A percentile compares a stretch with the other conserved stretches of the same genome.
phyloP scores from a whole-genome alignment of 2,113 vertebrate genomes.

The Holacanthus passer region DNA sequence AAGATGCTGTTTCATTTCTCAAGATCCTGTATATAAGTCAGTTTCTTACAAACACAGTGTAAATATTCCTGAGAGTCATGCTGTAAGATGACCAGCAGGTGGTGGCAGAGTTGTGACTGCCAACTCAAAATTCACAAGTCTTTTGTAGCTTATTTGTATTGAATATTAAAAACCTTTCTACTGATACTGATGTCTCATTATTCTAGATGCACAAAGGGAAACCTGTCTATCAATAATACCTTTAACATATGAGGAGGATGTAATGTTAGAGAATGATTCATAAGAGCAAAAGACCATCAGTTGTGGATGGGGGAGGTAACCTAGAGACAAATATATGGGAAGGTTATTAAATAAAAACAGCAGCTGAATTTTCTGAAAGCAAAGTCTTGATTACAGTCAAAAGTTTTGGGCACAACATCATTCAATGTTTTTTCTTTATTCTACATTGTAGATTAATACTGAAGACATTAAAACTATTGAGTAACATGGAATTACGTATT shows the following conservation, averaged over 20 bases:
- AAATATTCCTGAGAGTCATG: constrained; percentile 46
- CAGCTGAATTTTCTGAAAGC: no score
- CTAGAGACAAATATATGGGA: background rate
- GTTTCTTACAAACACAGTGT: constrained; percentile 42
- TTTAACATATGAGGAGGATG: background rate
- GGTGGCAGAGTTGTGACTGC: constrained; percentile 55
- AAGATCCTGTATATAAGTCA: constrained; percentile 40
- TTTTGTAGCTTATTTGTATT: constrained; percentile 71
- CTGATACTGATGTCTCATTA: background rate
- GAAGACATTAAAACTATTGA: no score
- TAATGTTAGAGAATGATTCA: background rate
- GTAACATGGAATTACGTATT: no score
- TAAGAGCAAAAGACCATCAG: background rate
- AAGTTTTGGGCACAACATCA: no score
- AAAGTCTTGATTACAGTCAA: background rate
- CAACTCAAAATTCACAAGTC: constrained; percentile 15
- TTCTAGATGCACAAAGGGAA: constrained; percentile 1
- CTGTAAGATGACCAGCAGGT: constrained; percentile 64
- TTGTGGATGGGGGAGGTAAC: background rate
- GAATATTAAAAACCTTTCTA: constrained; percentile 67
- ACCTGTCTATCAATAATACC: background rate
- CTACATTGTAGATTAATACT: no score
- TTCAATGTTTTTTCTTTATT: no score
- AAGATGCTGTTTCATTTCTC: constrained; percentile 15
- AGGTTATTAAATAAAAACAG: background rate